Percentiles rank a stretch among this genome's conserved stretches.
Conservation (phyloP, 2,797 vertebrate genomes). For the Graptemys geographica region DNA sequence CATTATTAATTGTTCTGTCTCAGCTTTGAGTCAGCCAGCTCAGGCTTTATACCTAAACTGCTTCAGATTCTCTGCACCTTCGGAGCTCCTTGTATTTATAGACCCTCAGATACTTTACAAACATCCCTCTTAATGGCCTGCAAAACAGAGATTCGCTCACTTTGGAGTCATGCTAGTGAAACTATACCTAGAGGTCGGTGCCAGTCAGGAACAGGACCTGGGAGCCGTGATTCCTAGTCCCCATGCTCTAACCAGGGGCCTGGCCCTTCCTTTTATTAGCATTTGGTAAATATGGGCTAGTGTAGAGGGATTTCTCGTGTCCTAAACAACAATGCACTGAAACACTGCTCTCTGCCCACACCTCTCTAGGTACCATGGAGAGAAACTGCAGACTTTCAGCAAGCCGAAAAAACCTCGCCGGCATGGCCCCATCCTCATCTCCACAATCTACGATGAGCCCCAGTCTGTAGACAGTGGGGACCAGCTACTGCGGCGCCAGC, state of each 20-base stretch:
- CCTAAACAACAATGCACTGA: accelerated
- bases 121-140: background rate
- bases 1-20: background rate
- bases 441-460: slow-evolving; percentile 91
- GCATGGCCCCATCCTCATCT: slow-evolving; percentile 83
- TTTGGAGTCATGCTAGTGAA: background rate
- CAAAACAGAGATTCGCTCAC: background rate
- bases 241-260: background rate
- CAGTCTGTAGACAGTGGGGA: slow-evolving; percentile 88
- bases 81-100: background rate
- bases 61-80: background rate
- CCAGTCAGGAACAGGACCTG: background rate
- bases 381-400: slow-evolving; percentile 86
- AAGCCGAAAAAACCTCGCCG: slow-evolving; percentile 83
- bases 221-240: background rate
- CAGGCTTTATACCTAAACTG: background rate
- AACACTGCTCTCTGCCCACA: background rate
- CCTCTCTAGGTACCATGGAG: slow-evolving; percentile 91
- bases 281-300: accelerated
- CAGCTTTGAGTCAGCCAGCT: accelerated
- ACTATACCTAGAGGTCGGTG: background rate
- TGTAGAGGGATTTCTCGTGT: accelerated
- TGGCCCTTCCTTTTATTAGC: background rate
- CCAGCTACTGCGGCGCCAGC: slow-evolving; percentile 87
- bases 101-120: background rate